Conservation (phyloP, 2,888 invertebrate genomes). For the Synanthedon myopaeformis region DNA sequence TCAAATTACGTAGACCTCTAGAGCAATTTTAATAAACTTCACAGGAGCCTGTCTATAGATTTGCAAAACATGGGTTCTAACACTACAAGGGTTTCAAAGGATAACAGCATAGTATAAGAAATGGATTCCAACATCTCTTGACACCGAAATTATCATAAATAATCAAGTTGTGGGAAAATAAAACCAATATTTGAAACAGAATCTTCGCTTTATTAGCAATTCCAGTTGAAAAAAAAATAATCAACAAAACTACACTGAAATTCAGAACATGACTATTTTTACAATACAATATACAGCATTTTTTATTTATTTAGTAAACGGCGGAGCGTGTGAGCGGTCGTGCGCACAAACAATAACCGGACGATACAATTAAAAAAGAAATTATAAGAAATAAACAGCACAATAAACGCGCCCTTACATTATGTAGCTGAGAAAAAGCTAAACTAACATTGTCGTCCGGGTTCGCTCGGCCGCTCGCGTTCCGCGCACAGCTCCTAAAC, state of each 20-base stretch:
- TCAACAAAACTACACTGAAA: constrained; percentile 66
- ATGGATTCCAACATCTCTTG: too few species aligned
- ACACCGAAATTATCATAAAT: too few species aligned
- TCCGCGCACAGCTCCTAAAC: constrained; percentile 29
- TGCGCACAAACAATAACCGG: constrained; percentile 19
- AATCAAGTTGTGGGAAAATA: constrained; percentile 18
- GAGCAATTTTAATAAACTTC: too few species aligned
- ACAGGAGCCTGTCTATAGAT: too few species aligned
- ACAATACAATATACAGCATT: constrained; percentile 65
- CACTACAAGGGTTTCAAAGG: too few species aligned
- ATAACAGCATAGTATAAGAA: too few species aligned
- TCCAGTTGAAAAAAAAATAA: constrained; percentile 62
- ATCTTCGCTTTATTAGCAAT: constrained; percentile 67
- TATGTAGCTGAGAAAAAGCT: constrained; percentile 12
- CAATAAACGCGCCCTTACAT: constrained; percentile 17
- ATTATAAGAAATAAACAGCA: constrained; percentile 40
- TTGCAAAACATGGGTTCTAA: too few species aligned
- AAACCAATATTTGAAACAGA: constrained; percentile 57
- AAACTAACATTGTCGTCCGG: neutral
- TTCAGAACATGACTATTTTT: constrained; percentile 65
- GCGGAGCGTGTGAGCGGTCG: constrained; percentile 26
- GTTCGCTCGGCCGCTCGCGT: constrained; percentile 11
- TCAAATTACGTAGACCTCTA: too few species aligned
- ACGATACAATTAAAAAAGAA: constrained; percentile 14
- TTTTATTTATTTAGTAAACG: constrained; percentile 23